Conservation (phyloP, 2,888 invertebrate genomes). For the Tolmerus cingulatus region DNA sequence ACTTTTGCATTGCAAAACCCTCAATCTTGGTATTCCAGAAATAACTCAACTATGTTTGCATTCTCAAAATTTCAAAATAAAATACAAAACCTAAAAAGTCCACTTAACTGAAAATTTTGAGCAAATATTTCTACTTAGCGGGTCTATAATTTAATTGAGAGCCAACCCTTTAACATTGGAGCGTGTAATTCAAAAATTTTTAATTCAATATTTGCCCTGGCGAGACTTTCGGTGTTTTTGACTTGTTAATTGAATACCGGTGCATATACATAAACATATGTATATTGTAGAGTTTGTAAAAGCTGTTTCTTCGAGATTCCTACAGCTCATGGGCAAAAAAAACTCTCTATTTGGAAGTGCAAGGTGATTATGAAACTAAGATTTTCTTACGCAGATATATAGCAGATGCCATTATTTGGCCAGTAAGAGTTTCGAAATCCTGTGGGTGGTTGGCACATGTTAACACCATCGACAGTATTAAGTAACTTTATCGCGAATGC, state of each 20-base stretch:
- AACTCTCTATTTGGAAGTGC: neutral
- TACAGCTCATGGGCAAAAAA: neutral
- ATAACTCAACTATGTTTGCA: neutral
- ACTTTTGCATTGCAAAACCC: neutral
- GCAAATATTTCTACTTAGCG: slow-evolving; percentile 29
- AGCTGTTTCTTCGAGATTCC: neutral
- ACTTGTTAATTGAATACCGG: slow-evolving; percentile 17
- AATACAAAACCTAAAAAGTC: slow-evolving; percentile 13
- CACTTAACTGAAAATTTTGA: slow-evolving; percentile 27
- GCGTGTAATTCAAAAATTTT: slow-evolving; percentile 26
- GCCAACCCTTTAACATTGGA: slow-evolving; percentile 32
- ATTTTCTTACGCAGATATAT: neutral
- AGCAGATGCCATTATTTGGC: neutral
- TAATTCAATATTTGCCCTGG: slow-evolving; percentile 25
- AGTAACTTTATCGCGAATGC: slow-evolving; percentile 2
- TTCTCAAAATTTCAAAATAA: slow-evolving; percentile 23
- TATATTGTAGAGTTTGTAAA: neutral
- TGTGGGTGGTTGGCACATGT: neutral
- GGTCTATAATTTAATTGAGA: slow-evolving; percentile 30
- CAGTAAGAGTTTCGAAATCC: neutral
- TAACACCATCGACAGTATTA: neutral
- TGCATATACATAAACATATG: neutral
- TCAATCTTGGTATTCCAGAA: neutral
- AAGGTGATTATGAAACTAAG: neutral
- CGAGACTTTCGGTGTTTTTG: slow-evolving; percentile 13